Percentiles rank a stretch among this genome's conserved stretches.
Conservation (phyloP, 1,140 invertebrate genomes). For the Temnothorax curvispinosus region DNA sequence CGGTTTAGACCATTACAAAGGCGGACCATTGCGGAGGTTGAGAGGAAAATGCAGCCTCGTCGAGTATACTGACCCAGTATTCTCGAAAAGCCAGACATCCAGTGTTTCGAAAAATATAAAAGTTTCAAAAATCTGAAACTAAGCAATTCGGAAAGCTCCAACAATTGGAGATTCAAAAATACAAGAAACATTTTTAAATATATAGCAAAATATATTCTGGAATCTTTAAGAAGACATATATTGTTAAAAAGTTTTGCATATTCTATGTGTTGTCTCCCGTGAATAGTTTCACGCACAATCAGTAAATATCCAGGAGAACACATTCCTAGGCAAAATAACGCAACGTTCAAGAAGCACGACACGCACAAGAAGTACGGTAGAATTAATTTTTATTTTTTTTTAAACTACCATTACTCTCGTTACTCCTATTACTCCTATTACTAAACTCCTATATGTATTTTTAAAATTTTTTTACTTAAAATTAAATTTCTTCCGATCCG, state of each 20-base stretch:
- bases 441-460: no score
- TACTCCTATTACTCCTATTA: no score
- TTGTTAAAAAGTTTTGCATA: neutral
- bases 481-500: neutral
- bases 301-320: neutral
- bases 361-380: neutral
- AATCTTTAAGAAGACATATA: neutral
- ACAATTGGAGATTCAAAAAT: neutral
- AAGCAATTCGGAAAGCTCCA: neutral
- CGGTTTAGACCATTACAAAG: conserved; percentile 58
- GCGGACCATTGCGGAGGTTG: conserved; percentile 28
- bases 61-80: conserved; percentile 46
- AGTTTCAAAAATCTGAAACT: neutral
- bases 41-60: conserved; percentile 5
- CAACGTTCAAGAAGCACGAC: neutral
- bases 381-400: neutral
- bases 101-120: neutral
- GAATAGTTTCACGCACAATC: neutral
- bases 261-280: neutral
- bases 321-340: neutral
- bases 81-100: neutral
- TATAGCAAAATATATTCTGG: neutral
- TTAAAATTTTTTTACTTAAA: neutral
- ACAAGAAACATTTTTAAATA: neutral
- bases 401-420: no score